These are phyloP conservation scores for Strigops habroptila DNA, from an alignment of 2,113 vertebrate species.

Conservation along the genomic window DNA sequence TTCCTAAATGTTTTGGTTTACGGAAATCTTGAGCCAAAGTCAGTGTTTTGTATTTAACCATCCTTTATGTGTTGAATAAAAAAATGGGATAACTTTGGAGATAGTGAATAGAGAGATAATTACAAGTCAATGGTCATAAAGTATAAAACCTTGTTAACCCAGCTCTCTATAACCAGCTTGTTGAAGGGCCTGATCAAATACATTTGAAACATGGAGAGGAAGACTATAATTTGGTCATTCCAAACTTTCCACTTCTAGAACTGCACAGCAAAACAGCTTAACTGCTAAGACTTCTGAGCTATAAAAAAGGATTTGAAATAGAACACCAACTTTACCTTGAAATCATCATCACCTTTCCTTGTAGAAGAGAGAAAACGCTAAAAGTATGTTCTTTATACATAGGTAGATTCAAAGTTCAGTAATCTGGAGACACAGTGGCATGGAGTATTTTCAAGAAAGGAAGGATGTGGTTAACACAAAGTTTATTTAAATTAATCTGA, in stretches of 20 bases:
- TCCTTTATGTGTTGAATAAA: not conserved
- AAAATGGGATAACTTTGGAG: not conserved
- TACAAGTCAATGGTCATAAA: not conserved
- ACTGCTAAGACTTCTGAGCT: not conserved
- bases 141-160: not conserved
- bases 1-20: not conserved
- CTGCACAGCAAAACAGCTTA: not conserved
- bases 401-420: not conserved
- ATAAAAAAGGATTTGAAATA: not conserved
- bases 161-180: not conserved
- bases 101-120: not conserved
- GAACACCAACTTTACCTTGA: not conserved
- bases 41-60: not conserved
- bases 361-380: fast-evolving
- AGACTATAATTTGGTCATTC: not conserved
- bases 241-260: not conserved
- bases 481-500: not conserved
- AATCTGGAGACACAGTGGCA: not conserved
- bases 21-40: not conserved
- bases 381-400: not conserved
- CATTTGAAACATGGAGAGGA: not conserved
- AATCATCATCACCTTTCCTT: not conserved
- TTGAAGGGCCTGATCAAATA: not conserved
- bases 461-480: not conserved
- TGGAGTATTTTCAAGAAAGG: not conserved